Evolutionary conservation across 1,140 invertebrate species (phyloP).

Genomic region (Leguminivora glycinivorella): DNA sequence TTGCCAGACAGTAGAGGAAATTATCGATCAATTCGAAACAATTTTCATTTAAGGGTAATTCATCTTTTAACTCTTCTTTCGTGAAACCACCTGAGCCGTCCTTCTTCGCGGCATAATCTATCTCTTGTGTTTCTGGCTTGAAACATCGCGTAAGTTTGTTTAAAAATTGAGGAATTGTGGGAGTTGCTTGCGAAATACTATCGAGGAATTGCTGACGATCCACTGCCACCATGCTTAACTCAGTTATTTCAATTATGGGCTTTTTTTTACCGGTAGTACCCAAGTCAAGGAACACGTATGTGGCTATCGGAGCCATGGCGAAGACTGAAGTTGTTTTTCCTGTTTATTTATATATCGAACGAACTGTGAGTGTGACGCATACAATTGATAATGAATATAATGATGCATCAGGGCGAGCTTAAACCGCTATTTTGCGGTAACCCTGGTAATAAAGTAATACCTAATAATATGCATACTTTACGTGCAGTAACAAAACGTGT

Average conservation of each 20-base stretch:
- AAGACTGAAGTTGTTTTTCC: neutral
- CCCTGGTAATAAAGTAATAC: too few species aligned
- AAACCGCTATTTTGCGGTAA: neutral
- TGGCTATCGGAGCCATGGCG: neutral
- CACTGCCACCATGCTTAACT: conserved; percentile 1
- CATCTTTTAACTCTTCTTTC: neutral
- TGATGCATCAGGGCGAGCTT: neutral
- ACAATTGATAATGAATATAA: neutral
- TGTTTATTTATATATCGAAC: neutral
- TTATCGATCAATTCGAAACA: neutral
- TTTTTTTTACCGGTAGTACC: neutral
- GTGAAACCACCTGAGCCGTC: neutral
- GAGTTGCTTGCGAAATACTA: neutral
- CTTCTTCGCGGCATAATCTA: neutral
- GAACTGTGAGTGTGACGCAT: neutral
- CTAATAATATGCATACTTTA: too few species aligned
- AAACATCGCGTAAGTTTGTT: neutral
- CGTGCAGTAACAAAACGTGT: too few species aligned
- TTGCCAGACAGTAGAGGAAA: neutral
- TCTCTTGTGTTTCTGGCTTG: neutral
- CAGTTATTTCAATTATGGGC: neutral
- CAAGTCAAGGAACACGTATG: conserved; percentile 4
- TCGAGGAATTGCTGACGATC: neutral
- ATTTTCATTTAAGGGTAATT: neutral
- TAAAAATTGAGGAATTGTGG: neutral